Conservation (phyloP, 2,797 vertebrate species). For the Urophycis tenuis region DNA sequence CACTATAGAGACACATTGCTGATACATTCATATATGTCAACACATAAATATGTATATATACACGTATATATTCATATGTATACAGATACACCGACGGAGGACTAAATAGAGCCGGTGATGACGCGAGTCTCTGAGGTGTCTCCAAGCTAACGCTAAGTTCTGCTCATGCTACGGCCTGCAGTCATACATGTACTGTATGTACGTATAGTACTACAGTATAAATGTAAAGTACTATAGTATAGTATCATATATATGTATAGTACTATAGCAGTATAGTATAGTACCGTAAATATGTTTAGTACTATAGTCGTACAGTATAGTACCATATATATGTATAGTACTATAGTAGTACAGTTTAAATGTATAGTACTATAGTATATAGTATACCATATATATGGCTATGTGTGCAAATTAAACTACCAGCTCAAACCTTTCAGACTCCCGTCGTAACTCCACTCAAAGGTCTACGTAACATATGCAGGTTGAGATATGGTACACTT, state of each 20-base stretch:
- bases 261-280: no score
- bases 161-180: no score
- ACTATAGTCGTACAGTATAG: no score
- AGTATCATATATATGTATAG: no score
- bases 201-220: no score
- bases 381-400: not conserved
- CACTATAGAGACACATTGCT: slow-evolving; percentile 71
- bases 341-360: no score
- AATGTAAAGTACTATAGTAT: no score
- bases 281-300: no score
- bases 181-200: not conserved
- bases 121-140: slow-evolving; percentile 20
- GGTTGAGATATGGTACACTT: not conserved
- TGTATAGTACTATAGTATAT: not conserved
- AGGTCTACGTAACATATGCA: not conserved
- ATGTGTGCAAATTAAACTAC: not conserved
- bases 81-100: slow-evolving; percentile 70
- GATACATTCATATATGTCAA: slow-evolving; percentile 82
- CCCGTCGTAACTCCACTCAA: not conserved
- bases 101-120: slow-evolving; percentile 65
- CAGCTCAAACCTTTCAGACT: not conserved
- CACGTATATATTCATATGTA: slow-evolving; percentile 71
- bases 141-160: not conserved
- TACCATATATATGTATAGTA: no score
- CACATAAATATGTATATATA: slow-evolving; percentile 76